Conservation (phyloP, 1,140 invertebrate genomes). For the Meloidogyne hapla region DNA sequence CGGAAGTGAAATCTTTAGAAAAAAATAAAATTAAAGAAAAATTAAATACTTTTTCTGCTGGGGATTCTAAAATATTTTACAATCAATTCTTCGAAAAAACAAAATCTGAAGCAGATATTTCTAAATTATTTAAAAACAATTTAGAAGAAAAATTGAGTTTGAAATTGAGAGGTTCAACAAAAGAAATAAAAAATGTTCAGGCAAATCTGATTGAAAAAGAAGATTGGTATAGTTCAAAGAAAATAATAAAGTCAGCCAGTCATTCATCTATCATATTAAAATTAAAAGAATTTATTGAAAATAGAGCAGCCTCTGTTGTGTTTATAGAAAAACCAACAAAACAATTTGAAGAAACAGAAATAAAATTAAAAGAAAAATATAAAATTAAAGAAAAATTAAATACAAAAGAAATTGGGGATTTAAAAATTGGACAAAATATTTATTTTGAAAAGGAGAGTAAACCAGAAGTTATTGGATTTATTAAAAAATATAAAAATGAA, state of each 20-base stretch:
- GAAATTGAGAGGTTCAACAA: too few species aligned
- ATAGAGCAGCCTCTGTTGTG: not conserved
- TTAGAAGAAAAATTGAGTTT: too few species aligned
- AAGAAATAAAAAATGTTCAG: not conserved
- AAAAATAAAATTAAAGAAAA: not conserved
- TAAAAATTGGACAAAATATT: not conserved
- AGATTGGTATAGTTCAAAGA: not conserved
- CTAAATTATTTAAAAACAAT: constrained; percentile 7
- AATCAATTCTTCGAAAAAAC: too few species aligned
- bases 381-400: not conserved
- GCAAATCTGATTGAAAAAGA: not conserved
- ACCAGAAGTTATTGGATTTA: too few species aligned
- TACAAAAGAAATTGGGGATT: constrained; percentile 1
- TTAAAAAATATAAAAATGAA: too few species aligned
- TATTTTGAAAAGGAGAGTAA: too few species aligned
- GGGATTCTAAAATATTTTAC: too few species aligned
- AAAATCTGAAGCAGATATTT: not conserved
- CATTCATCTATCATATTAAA: not conserved
- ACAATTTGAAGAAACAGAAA: constrained; percentile 10
- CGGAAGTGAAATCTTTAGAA: not conserved
- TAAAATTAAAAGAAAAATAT: constrained; percentile 10
- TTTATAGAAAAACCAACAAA: constrained; percentile 6
- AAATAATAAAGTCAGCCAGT: not conserved
- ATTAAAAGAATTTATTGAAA: not conserved
- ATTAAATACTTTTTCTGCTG: too few species aligned